Evolutionary conservation across 2,113 vertebrate genomes (phyloP).

Genomic region (Ancistrus triradiatus): DNA sequence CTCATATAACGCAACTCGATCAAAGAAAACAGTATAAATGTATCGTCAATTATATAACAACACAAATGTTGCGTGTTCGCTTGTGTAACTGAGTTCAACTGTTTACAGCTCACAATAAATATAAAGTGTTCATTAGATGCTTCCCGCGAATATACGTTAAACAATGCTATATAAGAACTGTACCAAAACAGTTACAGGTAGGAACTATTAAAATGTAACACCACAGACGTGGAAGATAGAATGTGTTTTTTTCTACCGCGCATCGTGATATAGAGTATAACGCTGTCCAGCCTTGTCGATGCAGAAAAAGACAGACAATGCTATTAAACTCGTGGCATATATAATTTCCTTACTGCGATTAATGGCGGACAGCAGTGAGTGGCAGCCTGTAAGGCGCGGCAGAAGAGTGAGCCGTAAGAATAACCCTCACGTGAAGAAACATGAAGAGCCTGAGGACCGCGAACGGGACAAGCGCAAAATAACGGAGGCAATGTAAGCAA

Average conservation of each 20-base stretch:
- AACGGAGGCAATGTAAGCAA: conserved; percentile 57
- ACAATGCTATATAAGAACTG: no score
- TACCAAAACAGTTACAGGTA: no score
- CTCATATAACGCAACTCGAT: no score
- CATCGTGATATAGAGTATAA: not conserved
- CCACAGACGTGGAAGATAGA: not conserved
- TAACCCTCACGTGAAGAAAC: conserved; percentile 21
- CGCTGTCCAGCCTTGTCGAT: not conserved
- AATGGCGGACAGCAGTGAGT: conserved; percentile 50
- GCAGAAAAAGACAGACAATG: not conserved
- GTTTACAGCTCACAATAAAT: no score
- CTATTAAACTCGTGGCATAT: not conserved
- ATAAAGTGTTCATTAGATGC: no score
- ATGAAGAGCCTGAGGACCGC: conserved; percentile 40
- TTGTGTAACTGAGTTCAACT: no score
- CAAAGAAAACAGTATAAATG: no score
- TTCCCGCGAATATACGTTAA: no score
- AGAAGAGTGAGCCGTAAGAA: conserved; percentile 51
- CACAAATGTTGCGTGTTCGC: no score
- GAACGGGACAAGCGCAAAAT: conserved; percentile 50
- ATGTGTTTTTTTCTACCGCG: no score
- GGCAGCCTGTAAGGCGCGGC: conserved; percentile 62
- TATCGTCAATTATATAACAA: no score
- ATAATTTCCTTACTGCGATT: not conserved
- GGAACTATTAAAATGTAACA: conserved; percentile 35